Evolutionary conservation across 2,888 invertebrate genomes (phyloP), one percentile per base, ranked within the genome.

Genomic region (Ophioninae sp.): DNA sequence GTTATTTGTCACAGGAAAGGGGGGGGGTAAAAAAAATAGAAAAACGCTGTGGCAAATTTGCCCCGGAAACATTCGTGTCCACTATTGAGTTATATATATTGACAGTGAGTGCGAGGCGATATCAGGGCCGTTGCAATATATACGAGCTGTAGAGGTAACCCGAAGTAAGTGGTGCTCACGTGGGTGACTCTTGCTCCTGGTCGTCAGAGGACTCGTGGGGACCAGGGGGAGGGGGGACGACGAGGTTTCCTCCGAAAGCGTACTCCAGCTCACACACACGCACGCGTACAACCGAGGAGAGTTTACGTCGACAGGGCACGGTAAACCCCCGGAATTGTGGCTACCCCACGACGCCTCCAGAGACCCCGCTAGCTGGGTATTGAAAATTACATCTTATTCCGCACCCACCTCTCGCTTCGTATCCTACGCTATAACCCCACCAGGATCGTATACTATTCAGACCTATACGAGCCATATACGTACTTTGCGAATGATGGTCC

Each of bases 351-450:
- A 86, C 84, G 87, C 87, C 88, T 88, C 88, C 82, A 86, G 88
- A 88, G 88, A 88, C 88, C 79, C 39, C 41, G 82, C 81, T 79
- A 78, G 84, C 77, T 71, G 88, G 88, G 91, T 92, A 92, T 92
- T 92, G 92, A 92, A 92, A 91, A 92, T 92, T 92, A 91, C 91
- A 92, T 91, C 92, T 92, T 92, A 91, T 89, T 90, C 89, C 86
- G 87, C 82, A 86, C 86, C 86, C 81, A 80, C 30, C 85, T 79
- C 79, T 79, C 81, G 83, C 79, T 82, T 72, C 51, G 76, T 69
- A 79, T 65, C 59, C 69, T 79, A 79, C 41, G 41, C 69, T 59
- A 78, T 68, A 78, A 69, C 51, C 56, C 75, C 67, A 58, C 22
- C 76, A 79, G 58, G 37, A 77, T 65, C 79, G 56, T 84, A 82